Evolutionary conservation across 2,888 invertebrate species (phyloP), one percentile per base, ranked within the genome.

Genomic region (Folsomia manolachei): DNA sequence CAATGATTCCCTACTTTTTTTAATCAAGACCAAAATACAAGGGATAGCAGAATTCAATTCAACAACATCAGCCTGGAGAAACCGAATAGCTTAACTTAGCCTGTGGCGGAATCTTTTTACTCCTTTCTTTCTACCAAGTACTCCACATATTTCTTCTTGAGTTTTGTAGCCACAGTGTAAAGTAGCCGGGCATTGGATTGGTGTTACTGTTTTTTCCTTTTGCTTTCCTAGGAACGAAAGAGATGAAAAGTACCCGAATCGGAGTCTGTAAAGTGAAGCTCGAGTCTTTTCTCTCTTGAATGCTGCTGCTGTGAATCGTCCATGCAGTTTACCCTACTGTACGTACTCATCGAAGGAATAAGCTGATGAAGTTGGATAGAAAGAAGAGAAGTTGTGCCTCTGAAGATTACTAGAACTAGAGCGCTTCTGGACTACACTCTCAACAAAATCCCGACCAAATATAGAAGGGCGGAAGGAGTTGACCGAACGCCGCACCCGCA

Each of bases 401-500:
- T 21, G 63, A 27, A 27, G 63, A 63, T 63, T 63, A 63, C 63
- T 63, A 26, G 27, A 14, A 63, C 18, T 39, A 7, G 23, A 39
- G 39, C 39, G 39, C 69, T 39, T 23, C 67, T 73, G 67, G 68
- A 63, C 53, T 27, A 63, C 70, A 66, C 71, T 66, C 27, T 56
- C 19, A 64, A 66, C 21, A 51, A 27, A 62, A 56, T 56, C 62
- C 62, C 24, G n/a, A 62, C 24, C 23, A 62, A 25, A 62, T 23
- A 24, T 70, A 75, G 73, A 75, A 75, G 75, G 77, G 77, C 77
- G 75, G 77, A 75, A 77, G 75, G 71, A 75, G 72, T 62, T 75
- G 77, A 75, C 75, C 75, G 74, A 77, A 73, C 77, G 77, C 77
- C 77, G 74, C 77, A 77, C 77, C 77, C 77, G 77, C 75, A 75